These are phyloP conservation scores for Cataglyphis rosenhaueri DNA, from an alignment of 2,888 invertebrate species.

Conservation along the genomic window DNA sequence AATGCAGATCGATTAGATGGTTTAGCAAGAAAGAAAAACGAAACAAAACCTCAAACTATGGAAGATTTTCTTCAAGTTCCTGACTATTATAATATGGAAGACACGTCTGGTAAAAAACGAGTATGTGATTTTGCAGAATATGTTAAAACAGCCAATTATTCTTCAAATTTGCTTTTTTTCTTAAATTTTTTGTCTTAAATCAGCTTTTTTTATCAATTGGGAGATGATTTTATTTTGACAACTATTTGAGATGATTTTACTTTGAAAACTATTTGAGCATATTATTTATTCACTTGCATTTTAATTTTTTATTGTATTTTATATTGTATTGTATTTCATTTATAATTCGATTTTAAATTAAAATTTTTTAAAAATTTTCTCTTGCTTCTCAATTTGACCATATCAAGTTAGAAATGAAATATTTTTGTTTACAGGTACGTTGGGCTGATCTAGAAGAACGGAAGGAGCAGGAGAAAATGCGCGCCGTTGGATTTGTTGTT, in stretches of 20 bases:
- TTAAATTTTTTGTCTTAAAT: too few species aligned
- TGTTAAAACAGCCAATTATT: not conserved
- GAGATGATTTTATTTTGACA: not conserved
- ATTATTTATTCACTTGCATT: not conserved
- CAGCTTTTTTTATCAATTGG: not conserved
- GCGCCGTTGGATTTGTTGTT: conserved; percentile 98
- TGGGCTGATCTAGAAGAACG: conserved; percentile 99
- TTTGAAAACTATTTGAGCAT: not conserved
- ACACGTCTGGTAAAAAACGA: conserved; percentile 94
- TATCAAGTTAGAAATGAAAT: not conserved
- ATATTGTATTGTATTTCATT: not conserved
- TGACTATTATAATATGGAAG: conserved; percentile 89
- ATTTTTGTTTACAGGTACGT: conserved; percentile 90
- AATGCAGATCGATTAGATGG: conserved; percentile 96
- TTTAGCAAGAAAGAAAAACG: conserved; percentile 90
- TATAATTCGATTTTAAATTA: not conserved
- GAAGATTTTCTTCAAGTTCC: conserved; percentile 96
- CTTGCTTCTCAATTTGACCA: not conserved
- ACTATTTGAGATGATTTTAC: not conserved
- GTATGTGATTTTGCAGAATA: conserved; percentile 87
- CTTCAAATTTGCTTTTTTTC: not conserved
- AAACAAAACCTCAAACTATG: conserved; percentile 90
- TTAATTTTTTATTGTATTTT: not conserved
- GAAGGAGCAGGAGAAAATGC: conserved; percentile 95
- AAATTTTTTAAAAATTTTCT: not conserved